phyloP scores from a whole-genome alignment of 2,888 invertebrate genomes.

The Holacanthella duospinosa region DNA sequence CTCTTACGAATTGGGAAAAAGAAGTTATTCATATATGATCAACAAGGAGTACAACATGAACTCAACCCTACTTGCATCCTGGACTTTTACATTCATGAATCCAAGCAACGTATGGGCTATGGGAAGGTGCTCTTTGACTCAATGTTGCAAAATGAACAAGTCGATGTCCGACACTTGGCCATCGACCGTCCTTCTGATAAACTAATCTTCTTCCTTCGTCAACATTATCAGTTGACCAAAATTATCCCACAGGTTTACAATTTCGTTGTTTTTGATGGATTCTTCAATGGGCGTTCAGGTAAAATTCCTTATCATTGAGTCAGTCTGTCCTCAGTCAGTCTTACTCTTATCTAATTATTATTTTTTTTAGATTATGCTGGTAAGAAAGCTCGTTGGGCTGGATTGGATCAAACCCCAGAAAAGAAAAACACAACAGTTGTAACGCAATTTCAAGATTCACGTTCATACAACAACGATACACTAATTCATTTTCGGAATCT shows the following conservation, averaged over 20 bases:
- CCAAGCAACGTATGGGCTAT: slow-evolving; percentile 71
- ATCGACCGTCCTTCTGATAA: slow-evolving; percentile 88
- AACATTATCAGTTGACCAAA: slow-evolving; percentile 61
- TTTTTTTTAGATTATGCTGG: slow-evolving; percentile 28
- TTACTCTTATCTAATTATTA: neutral
- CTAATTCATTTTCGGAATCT: slow-evolving; percentile 29
- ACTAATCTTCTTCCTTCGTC: slow-evolving; percentile 69
- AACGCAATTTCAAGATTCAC: slow-evolving; percentile 27
- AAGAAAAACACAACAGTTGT: slow-evolving; percentile 12
- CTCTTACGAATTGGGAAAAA: slow-evolving; percentile 82
- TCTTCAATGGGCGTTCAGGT: slow-evolving; percentile 49
- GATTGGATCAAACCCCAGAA: slow-evolving; percentile 29
- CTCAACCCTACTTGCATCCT: slow-evolving; percentile 75
- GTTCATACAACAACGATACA: slow-evolving; percentile 26
- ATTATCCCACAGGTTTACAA: slow-evolving; percentile 75
- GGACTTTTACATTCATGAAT: slow-evolving; percentile 83
- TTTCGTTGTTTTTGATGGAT: slow-evolving; percentile 73
- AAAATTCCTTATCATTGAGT: slow-evolving; percentile 5
- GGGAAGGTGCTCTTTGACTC: slow-evolving; percentile 75
- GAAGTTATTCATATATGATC: slow-evolving; percentile 74
- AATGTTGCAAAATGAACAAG: slow-evolving; percentile 54
- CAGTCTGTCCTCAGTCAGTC: slow-evolving; percentile 9
- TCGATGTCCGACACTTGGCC: slow-evolving; percentile 63
- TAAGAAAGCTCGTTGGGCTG: slow-evolving; percentile 31
- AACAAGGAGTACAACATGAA: slow-evolving; percentile 60